phyloP scores from a whole-genome alignment of 1,140 invertebrate genomes.

The Camponotus vicinus region DNA sequence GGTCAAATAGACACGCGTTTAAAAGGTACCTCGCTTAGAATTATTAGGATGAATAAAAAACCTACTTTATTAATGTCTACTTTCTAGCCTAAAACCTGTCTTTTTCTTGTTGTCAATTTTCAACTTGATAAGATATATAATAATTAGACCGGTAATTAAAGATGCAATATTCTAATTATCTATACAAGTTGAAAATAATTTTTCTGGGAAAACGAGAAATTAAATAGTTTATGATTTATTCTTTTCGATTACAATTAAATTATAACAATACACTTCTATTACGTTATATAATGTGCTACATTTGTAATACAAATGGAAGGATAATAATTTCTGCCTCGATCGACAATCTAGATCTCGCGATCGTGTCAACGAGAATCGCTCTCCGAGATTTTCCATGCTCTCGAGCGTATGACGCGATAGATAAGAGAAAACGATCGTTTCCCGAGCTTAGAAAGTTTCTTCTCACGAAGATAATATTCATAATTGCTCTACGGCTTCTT shows the following conservation, averaged over 20 bases:
- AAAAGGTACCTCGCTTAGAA: background rate
- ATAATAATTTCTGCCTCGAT: background rate
- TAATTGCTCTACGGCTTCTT: slow-evolving; percentile 61
- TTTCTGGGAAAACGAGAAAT: background rate
- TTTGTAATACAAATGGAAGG: slow-evolving; percentile 8
- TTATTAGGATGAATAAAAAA: background rate
- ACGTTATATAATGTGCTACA: background rate
- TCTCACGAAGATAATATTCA: slow-evolving; percentile 64
- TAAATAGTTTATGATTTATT: background rate
- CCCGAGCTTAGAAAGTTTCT: slow-evolving; percentile 45
- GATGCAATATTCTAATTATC: background rate
- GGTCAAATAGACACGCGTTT: background rate
- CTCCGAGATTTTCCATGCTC: slow-evolving; percentile 46
- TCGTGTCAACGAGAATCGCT: slow-evolving; percentile 41
- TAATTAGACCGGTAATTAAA: background rate
- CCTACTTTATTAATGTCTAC: background rate
- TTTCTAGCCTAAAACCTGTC: background rate
- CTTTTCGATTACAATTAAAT: background rate
- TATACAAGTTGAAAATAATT: background rate
- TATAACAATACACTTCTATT: background rate
- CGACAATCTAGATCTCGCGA: slow-evolving; percentile 35
- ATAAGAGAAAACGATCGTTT: slow-evolving; percentile 64
- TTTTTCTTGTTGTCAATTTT: background rate
- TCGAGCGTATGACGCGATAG: slow-evolving; percentile 50
- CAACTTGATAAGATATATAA: background rate